Base-by-base conservation (phyloP, 2,113 vertebrate genomes). In the Collichthys lucidus region DNA sequence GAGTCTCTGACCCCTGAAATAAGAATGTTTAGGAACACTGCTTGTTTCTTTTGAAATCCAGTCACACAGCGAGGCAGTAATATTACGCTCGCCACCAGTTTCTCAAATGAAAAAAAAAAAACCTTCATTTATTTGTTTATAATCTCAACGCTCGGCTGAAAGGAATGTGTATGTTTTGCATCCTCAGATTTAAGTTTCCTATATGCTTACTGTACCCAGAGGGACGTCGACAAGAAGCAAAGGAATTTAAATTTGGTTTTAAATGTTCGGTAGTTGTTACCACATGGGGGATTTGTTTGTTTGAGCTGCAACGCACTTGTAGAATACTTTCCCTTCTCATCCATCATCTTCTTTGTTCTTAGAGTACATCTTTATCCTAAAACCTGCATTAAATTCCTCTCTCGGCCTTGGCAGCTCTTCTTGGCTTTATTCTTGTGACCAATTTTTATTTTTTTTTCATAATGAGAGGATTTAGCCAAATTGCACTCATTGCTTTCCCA, bases 201-300 rank as follows among this genome's bases (percentile, higher is more conserved):
- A 87, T 83, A 79, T 85, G 89, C 79, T 80, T 68, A 73, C 72
- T 77, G 46, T 53, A 52, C 85, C 83, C 78, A 17, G 26, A n/a
- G 77, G 85, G 83, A 74, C 72, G 62, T 24, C n/a, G 74, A 83
- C 76, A 53, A 82, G 85, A 65, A 63, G 79, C 29, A 1, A 17
- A 91, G 85, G 91, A 92, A 92, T 93, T 90, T 92, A 56, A 89
- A 91, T 94, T 76, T 78, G 87, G 35, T 86, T 86, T 87, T 88
- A 92, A 92, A 85, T 90, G 82, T 87, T 84, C 77, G 29, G 80
- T 91, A 93, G 92, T 93, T 92, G 88, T 72, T 93, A 66, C 91
- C 94, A 94, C 87, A 93, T 93, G 92, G 86, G 49, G 19, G 24
- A 67, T 83, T 86, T 87, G 83, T 88, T 86, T 86, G 81, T 86